Base-by-base conservation (phyloP, 2,888 invertebrate species). In the Odontocolon sp. region DNA sequence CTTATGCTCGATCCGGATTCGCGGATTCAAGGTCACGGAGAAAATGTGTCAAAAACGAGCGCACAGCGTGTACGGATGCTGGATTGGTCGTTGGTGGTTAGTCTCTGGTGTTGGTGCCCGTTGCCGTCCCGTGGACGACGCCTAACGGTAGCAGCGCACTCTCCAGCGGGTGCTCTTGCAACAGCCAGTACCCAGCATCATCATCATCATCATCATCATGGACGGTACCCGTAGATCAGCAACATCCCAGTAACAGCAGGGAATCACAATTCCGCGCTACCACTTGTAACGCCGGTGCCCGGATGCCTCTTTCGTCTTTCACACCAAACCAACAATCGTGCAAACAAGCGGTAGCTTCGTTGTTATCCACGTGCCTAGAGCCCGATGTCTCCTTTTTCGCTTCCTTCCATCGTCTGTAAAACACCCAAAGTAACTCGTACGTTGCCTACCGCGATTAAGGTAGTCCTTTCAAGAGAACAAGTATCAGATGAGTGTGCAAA, bases 21-120 rank as follows among this genome's bases (percentile, higher is more conserved):
- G 78, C 77, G 54, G 82, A 84, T 86, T 86, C 87, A 88, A 88
- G 87, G 88, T 87, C 87, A 85, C 76, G 80, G 80, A 80, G 80
- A 81, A 83, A 83, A 85, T 84, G 76, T 82, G 83, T 82, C 83
- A 82, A 86, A 85, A 86, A 82, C 83, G 80, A 82, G 54, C 70
- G 66, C 74, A 70, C 78, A 67, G 38, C 70, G 75, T 68, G 61
- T 28, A 11, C 45, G 28, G 8, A n/a, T 8, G 36, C 67, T 18
- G 47, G 26, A 54, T 50, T 40, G 56, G 57, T 28, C 52, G 36
- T 36, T 61, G 40, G 38, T 57, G 31, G 4, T 23, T 45, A 56
- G 9, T 26, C 26, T 63, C 18, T 45, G 73, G 40, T 42, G 73
- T 56, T 28, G 57, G 54, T 57, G 69, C 68, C 57, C 70, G 42